Conservation (phyloP, 2,113 vertebrate genomes). For the Xerus inauris region DNA sequence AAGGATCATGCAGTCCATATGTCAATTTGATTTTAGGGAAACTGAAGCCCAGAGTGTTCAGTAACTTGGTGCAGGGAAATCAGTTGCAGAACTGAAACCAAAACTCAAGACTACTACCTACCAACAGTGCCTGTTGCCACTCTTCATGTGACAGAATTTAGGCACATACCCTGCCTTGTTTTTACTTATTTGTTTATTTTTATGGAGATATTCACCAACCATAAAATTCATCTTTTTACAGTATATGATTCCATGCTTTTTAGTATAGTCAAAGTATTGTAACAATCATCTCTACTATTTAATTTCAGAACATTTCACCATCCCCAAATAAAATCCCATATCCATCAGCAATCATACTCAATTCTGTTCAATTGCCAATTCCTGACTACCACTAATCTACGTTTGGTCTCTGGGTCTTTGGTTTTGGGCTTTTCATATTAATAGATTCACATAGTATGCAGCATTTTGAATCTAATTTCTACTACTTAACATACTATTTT, state of each 20-base stretch:
- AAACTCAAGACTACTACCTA: background rate
- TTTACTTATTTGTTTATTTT: background rate
- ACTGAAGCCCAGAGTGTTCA: background rate
- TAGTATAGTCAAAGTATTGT: background rate
- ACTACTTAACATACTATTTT: background rate
- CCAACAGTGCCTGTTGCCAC: background rate
- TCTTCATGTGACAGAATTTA: background rate
- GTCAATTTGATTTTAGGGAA: background rate
- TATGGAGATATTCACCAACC: background rate
- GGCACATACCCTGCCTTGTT: background rate
- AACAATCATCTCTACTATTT: background rate
- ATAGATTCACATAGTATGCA: background rate
- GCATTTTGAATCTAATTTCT: background rate
- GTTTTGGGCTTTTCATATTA: background rate
- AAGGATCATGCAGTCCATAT: background rate
- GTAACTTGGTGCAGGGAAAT: background rate
- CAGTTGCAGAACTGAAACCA: background rate
- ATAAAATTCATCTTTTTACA: background rate
- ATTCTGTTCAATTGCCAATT: background rate
- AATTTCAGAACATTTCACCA: conserved; percentile 12
- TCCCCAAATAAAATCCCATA: background rate
- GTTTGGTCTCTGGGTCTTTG: background rate
- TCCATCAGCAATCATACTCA: background rate
- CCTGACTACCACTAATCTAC: background rate
- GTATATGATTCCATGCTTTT: background rate